A percentile compares a stretch with the other conserved stretches of the same genome.
phyloP scores from a whole-genome alignment of 1,140 invertebrate genomes.

The Periplaneta americana region DNA sequence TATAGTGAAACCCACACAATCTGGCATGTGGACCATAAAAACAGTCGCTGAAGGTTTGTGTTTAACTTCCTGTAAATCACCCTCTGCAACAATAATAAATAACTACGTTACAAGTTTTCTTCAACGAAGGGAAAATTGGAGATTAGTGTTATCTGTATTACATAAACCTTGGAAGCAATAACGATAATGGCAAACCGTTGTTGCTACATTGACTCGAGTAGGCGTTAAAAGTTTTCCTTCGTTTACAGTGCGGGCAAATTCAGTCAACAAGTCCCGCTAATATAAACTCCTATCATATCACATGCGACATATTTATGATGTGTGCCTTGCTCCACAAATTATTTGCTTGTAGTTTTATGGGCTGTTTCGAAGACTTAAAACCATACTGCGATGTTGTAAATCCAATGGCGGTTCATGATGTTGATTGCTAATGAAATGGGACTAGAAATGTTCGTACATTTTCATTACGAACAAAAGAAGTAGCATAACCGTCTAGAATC shows the following conservation, averaged over 20 bases:
- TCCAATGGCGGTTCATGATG: neutral
- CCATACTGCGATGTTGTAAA: neutral
- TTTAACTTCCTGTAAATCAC: neutral
- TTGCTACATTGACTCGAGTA: neutral
- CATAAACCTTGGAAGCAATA: neutral
- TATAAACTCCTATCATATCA: neutral
- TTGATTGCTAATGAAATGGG: no score
- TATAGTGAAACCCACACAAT: no score
- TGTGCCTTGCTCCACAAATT: neutral
- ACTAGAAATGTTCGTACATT: no score
- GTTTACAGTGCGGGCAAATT: neutral
- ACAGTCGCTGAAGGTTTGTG: neutral
- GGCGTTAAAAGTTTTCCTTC: neutral
- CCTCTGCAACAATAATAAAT: neutral
- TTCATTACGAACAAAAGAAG: no score
- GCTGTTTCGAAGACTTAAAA: neutral
- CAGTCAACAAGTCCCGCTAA: neutral
- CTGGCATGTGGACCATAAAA: neutral
- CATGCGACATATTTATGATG: neutral
- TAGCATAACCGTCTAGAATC: no score
- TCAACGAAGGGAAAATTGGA: neutral
- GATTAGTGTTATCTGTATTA: neutral
- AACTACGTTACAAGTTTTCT: neutral
- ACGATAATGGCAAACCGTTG: neutral
- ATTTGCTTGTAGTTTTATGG: neutral